A percentile compares a stretch with the other conserved stretches of the same genome.
These are phyloP conservation scores for Nasua narica DNA, from an alignment of 2,797 vertebrate species.

Conservation along the genomic window DNA sequence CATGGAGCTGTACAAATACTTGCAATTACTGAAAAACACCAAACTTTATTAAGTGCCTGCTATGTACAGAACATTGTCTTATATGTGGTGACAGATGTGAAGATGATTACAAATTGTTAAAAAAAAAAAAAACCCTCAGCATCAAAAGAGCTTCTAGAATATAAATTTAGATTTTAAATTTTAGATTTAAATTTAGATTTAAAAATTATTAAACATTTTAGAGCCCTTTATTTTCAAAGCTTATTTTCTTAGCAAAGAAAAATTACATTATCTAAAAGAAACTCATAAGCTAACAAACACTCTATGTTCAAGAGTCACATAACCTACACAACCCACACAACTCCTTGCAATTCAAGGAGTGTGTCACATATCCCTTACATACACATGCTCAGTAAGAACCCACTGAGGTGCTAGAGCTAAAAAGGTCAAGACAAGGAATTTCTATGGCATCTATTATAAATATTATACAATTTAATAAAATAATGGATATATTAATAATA, in stretches of 20 bases:
- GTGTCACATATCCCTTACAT: neutral
- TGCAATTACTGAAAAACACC: neutral
- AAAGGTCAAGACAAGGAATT: neutral
- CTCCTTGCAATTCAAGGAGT: too few species aligned
- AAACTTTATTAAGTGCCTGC: neutral
- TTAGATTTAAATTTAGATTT: neutral
- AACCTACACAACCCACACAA: too few species aligned
- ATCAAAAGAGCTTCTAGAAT: neutral
- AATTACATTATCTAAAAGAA: neutral
- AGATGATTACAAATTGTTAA: neutral
- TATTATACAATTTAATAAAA: neutral
- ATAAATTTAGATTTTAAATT: neutral
- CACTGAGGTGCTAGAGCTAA: neutral
- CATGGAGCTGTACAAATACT: neutral
- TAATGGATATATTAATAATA: neutral
- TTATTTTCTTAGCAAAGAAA: constrained; percentile 23
- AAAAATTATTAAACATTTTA: neutral
- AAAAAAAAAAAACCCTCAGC: neutral
- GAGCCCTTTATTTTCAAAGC: neutral
- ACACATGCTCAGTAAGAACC: neutral
- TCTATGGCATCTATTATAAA: neutral
- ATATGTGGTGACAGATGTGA: neutral
- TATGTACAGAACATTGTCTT: neutral
- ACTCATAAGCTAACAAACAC: neutral
- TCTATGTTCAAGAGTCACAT: neutral